Percentiles rank a stretch among this genome's conserved stretches.
phyloP scores from a whole-genome alignment of 37 sponge, comb jelly and placozoan genomes.

The Aplysina aerophoba region DNA sequence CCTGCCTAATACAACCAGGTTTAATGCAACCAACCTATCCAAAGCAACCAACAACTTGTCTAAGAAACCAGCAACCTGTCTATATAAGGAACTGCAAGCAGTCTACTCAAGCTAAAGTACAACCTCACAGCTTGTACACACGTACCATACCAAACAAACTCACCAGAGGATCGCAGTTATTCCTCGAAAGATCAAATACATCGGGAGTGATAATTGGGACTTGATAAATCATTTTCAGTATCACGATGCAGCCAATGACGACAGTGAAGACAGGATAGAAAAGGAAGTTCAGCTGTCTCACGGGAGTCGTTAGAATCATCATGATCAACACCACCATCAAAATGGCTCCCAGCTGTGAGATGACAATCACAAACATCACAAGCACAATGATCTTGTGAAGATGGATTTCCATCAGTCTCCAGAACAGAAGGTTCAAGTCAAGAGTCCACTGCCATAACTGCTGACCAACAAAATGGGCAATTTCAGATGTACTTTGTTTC shows the following conservation, averaged over 20 bases:
- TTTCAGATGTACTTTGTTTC: not conserved
- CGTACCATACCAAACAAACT: not conserved
- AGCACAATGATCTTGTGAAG: constrained; percentile 61
- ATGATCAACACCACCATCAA: constrained; percentile 53
- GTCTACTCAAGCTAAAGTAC: too few relatives aligned
- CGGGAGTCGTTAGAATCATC: constrained; percentile 36
- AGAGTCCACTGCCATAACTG: not conserved
- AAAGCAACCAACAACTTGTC: too few relatives aligned
- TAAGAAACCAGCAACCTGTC: too few relatives aligned
- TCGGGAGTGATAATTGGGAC: constrained; percentile 28
- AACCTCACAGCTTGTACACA: too few relatives aligned
- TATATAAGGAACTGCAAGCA: too few relatives aligned
- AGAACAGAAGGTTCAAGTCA: constrained; percentile 21
- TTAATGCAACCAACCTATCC: too few relatives aligned
- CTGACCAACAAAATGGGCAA: not conserved
- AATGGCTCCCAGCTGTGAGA: constrained; percentile 54
- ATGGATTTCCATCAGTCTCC: constrained; percentile 73
- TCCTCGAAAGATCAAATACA: not conserved
- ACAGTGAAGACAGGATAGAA: constrained; percentile 64
- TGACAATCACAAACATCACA: constrained; percentile 42
- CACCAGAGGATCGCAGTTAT: not conserved
- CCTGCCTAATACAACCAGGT: too few relatives aligned
- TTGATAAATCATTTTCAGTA: constrained; percentile 61
- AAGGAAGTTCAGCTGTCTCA: constrained; percentile 38
- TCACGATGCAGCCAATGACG: constrained; percentile 43